phyloP scores from a whole-genome alignment of 2,888 invertebrate genomes.

The Polymixis flavicincta region DNA sequence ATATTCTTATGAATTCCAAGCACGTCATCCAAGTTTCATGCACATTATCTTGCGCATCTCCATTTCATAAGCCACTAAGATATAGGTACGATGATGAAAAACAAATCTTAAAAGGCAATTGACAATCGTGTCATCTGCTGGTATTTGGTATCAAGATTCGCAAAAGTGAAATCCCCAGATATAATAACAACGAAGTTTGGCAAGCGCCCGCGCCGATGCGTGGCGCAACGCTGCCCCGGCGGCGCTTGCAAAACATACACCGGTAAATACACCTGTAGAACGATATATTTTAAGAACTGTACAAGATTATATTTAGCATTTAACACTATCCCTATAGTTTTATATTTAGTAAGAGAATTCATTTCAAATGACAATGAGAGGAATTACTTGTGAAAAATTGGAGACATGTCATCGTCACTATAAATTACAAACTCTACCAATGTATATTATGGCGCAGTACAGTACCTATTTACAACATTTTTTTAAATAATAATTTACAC shows the following conservation, averaged over 20 bases:
- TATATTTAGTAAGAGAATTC: constrained; percentile 3
- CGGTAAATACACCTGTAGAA: constrained; percentile 57
- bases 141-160: constrained; percentile 55
- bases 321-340: not conserved
- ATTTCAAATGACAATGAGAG: constrained; percentile 13
- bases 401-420: not conserved
- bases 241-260: constrained; percentile 70
- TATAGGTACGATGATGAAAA: constrained; percentile 20
- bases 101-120: constrained; percentile 30
- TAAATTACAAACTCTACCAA: not conserved
- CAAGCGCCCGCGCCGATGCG: constrained; percentile 66
- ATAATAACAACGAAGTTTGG: constrained; percentile 67
- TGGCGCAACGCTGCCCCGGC: constrained; percentile 68
- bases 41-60: not conserved
- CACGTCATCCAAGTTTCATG: not conserved
- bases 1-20: not conserved
- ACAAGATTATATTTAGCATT: constrained; percentile 23
- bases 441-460: not conserved
- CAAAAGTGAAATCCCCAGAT: constrained; percentile 65
- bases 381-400: not conserved
- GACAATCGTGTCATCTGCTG: constrained; percentile 40
- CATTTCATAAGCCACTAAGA: constrained; percentile 17
- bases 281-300: constrained; percentile 57
- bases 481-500: not conserved
- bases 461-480: not conserved